Percentiles rank a stretch among this genome's conserved stretches.
These are phyloP conservation scores for Drosophila pallidifrons DNA, from an alignment of 1,140 invertebrate genomes.

Conservation along the genomic window DNA sequence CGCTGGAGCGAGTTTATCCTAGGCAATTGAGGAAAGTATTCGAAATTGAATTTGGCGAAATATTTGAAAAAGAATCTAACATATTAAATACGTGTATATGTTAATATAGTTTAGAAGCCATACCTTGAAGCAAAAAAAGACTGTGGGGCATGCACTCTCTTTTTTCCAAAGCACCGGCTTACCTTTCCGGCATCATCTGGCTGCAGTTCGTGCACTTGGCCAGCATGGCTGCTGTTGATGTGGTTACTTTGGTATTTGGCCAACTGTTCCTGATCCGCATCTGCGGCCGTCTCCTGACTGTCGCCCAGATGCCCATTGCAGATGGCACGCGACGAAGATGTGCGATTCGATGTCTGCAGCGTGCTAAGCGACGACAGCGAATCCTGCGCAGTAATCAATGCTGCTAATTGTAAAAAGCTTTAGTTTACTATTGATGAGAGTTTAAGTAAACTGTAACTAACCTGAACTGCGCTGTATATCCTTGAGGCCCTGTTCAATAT, in stretches of 20 bases:
- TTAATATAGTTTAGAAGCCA: conserved; percentile 84
- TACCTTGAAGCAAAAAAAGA: conserved; percentile 92
- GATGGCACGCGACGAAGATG: conserved; percentile 53
- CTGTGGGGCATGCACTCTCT: conserved; percentile 89
- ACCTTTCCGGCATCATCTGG: conserved; percentile 87
- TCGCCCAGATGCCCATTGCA: conserved; percentile 62
- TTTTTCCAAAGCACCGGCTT: conserved; percentile 88
- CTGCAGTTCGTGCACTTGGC: conserved; percentile 70
- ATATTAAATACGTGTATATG: conserved; percentile 85
- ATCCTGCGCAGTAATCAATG: conserved; percentile 67
- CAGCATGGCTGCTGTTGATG: conserved; percentile 46
- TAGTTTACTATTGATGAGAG: neutral
- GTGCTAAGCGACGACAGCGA: conserved; percentile 70
- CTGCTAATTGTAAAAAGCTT: conserved; percentile 13
- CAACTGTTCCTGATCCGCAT: conserved; percentile 45
- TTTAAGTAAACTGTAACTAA: conserved; percentile 16
- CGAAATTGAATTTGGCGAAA: conserved; percentile 16
- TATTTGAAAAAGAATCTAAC: conserved; percentile 57
- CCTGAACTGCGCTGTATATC: conserved; percentile 82
- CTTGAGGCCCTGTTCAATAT: conserved; percentile 82
- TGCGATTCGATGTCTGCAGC: conserved; percentile 60
- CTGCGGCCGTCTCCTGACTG: conserved; percentile 45
- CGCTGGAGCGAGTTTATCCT: conserved; percentile 71
- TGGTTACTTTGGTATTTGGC: conserved; percentile 54
- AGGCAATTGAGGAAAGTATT: conserved; percentile 54